A percentile compares a stretch with the other conserved stretches of the same genome.
Conservation (phyloP, 2,888 invertebrate species). For the Auanema freiburgensis region DNA sequence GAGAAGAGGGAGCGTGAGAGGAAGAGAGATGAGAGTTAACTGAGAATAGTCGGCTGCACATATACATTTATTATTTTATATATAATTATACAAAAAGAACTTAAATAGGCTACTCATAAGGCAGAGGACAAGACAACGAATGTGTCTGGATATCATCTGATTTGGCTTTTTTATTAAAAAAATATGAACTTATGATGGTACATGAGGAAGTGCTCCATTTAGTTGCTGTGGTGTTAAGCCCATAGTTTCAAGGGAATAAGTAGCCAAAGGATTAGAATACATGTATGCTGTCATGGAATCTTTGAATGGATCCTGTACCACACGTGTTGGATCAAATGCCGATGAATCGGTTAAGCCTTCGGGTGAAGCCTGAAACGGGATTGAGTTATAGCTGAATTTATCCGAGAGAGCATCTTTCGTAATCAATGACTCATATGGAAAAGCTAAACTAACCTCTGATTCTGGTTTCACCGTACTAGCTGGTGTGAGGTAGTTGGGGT, state of each 20-base stretch:
- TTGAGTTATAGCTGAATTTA: conserved; percentile 3
- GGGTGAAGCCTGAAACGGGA: conserved; percentile 20
- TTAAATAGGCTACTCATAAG: too few species aligned
- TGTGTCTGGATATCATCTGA: too few species aligned
- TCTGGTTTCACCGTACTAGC: conserved; percentile 25
- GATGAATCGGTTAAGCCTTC: conserved; percentile 18
- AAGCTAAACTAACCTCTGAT: conserved; percentile 25
- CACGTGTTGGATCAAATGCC: conserved; percentile 14
- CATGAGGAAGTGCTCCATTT: conserved; percentile 9
- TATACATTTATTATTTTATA: too few species aligned
- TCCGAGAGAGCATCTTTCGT: neutral
- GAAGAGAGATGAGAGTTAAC: too few species aligned
- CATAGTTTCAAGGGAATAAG: conserved; percentile 19
- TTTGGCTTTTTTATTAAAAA: too few species aligned
- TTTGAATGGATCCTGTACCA: conserved; percentile 18
- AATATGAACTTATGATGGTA: conserved; percentile 15
- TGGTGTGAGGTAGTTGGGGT: conserved; percentile 41
- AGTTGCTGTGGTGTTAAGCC: conserved; percentile 8
- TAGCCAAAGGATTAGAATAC: conserved; percentile 6
- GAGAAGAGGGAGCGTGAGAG: too few species aligned
- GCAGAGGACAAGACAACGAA: too few species aligned
- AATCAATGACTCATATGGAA: neutral
- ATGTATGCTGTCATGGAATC: conserved; percentile 21
- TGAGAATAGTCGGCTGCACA: too few species aligned
- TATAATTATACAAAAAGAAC: too few species aligned